Conservation (phyloP, 2,888 invertebrate genomes). For the Morinoia aosen region DNA sequence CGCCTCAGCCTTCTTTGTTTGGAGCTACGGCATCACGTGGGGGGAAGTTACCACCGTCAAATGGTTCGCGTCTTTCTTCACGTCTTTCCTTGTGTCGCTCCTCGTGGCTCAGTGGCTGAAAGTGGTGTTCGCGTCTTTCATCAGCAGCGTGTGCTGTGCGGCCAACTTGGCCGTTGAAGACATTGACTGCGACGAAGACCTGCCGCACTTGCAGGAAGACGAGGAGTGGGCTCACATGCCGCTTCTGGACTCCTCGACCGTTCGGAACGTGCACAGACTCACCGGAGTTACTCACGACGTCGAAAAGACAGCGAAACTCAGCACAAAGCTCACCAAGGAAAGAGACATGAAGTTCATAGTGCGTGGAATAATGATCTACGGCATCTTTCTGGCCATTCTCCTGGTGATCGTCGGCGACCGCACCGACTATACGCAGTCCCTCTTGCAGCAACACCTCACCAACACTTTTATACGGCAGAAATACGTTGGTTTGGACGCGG, state of each 20-base stretch:
- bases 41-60: slow-evolving; percentile 73
- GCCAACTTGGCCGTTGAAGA: slow-evolving; percentile 70
- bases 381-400: slow-evolving; percentile 73
- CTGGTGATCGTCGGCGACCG: slow-evolving; percentile 72
- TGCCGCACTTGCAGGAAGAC: slow-evolving; percentile 69
- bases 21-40: slow-evolving; percentile 73
- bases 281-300: slow-evolving; percentile 59
- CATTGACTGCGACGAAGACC: slow-evolving; percentile 70
- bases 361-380: slow-evolving; percentile 72
- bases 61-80: slow-evolving; percentile 74
- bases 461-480: slow-evolving; percentile 68
- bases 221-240: slow-evolving; percentile 71
- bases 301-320: slow-evolving; percentile 34
- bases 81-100: slow-evolving; percentile 73
- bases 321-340: slow-evolving; percentile 70
- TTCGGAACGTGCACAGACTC: slow-evolving; percentile 55
- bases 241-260: slow-evolving; percentile 54
- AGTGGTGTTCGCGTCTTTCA: slow-evolving; percentile 70
- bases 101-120: slow-evolving; percentile 74
- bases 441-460: slow-evolving; percentile 71
- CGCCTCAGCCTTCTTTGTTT: slow-evolving; percentile 71
- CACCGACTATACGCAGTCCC: slow-evolving; percentile 71
- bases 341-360: slow-evolving; percentile 73
- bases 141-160: slow-evolving; percentile 68
- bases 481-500: slow-evolving; percentile 55